A percentile compares a stretch with the other conserved stretches of the same genome.
Conservation (phyloP, 1,140 invertebrate species). For the Drosophila navojoa region DNA sequence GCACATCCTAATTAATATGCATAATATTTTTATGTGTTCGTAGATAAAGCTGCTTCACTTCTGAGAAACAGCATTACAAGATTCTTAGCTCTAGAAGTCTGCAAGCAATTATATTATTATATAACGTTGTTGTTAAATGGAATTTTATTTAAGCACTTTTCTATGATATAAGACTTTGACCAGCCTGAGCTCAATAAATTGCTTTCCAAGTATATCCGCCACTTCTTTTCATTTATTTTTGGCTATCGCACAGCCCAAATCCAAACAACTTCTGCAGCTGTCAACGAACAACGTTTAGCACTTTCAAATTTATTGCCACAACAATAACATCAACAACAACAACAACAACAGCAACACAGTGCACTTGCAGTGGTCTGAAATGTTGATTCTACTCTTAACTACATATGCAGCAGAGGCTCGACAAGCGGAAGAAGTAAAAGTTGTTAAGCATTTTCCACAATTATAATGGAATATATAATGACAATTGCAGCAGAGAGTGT, state of each 20-base stretch:
- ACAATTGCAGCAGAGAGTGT: conserved; percentile 14
- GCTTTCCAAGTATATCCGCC: neutral
- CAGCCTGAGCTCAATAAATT: neutral
- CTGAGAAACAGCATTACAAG: no score
- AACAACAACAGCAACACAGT: conserved; percentile 14
- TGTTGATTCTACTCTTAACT: conserved; percentile 53
- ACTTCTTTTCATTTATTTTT: conserved; percentile 19
- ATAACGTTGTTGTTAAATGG: neutral
- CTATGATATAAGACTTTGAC: neutral
- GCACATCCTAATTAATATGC: no score
- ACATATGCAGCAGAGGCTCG: neutral
- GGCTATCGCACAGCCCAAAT: conserved; percentile 47
- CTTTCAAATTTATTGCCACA: conserved; percentile 46
- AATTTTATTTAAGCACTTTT: neutral
- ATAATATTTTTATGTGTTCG: neutral
- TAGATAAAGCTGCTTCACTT: no score
- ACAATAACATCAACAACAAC: conserved; percentile 13
- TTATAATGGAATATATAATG: conserved; percentile 43
- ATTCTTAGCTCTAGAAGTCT: no score
- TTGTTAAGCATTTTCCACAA: conserved; percentile 55
- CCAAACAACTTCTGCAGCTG: conserved; percentile 63
- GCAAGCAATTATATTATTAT: no score
- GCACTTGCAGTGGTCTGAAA: conserved; percentile 42
- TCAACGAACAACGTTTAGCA: conserved; percentile 47
- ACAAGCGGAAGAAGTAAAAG: conserved; percentile 68